A percentile compares a stretch with the other conserved stretches of the same genome.
Conservation (phyloP, 2,888 invertebrate genomes). For the Thecocarcelia acutangulata region DNA sequence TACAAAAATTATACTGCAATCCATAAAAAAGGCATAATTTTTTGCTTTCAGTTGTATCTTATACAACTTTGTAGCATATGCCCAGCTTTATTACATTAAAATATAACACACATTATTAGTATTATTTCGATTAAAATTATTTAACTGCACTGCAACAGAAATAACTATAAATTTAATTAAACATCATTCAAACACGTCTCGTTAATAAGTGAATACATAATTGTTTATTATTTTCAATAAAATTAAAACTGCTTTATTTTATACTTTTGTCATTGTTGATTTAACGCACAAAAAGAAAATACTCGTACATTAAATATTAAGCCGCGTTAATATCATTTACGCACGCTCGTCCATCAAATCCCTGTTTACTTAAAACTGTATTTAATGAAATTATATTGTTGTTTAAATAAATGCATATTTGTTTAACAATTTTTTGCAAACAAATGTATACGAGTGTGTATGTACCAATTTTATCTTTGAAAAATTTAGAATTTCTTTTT, state of each 20-base stretch:
- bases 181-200: neutral
- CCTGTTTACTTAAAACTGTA: constrained; percentile 11
- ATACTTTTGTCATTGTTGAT: neutral
- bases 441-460: neutral
- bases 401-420: constrained; percentile 25
- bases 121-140: constrained; percentile 41
- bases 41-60: too few species aligned
- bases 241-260: constrained; percentile 16
- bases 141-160: constrained; percentile 42
- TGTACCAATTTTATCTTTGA: constrained; percentile 1
- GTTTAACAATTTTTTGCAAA: constrained; percentile 14
- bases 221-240: constrained; percentile 33
- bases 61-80: too few species aligned
- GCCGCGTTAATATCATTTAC: neutral
- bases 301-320: constrained; percentile 23
- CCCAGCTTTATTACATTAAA: neutral
- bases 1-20: too few species aligned
- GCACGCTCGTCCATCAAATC: neutral
- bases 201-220: constrained; percentile 12
- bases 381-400: constrained; percentile 30
- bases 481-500: constrained; percentile 28
- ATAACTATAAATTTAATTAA: constrained; percentile 33
- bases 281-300: neutral
- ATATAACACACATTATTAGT: neutral
- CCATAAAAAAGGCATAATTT: too few species aligned